Percentiles rank a stretch among this genome's conserved stretches.
Evolutionary conservation across 2,797 vertebrate species (phyloP).

Genomic region (Notamacropus eugenii): DNA sequence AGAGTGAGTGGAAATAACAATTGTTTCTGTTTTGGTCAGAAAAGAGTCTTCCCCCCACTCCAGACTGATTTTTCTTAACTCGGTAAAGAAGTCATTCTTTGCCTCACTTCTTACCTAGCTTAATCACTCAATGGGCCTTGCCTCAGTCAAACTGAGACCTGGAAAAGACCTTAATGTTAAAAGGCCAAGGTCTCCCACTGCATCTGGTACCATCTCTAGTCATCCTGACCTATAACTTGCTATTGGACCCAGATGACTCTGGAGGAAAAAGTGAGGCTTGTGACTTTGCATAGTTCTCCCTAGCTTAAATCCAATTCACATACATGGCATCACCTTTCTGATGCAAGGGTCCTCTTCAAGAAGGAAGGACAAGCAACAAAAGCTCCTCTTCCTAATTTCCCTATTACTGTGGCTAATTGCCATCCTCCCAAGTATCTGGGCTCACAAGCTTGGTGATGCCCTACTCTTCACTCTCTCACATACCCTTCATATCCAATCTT

Average conservation of each 20-base stretch:
- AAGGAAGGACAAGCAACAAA: background rate
- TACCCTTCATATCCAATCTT: background rate
- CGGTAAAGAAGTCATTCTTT: background rate
- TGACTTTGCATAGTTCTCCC: background rate
- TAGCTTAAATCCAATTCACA: background rate
- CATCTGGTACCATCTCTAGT: background rate
- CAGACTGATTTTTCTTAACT: background rate
- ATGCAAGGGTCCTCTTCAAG: background rate
- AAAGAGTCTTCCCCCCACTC: background rate
- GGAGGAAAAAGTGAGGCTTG: background rate
- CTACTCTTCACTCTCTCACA: background rate
- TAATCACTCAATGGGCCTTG: background rate
- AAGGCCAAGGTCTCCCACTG: background rate
- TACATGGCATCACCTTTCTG: background rate
- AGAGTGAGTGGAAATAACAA: background rate
- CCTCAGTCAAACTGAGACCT: background rate
- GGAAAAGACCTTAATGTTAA: background rate
- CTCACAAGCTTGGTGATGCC: background rate
- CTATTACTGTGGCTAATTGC: background rate
- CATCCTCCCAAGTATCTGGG: background rate
- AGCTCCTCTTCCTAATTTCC: background rate
- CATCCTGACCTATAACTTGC: background rate
- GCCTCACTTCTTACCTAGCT: background rate
- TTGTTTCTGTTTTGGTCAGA: background rate
- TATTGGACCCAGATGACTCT: background rate